phyloP scores from a whole-genome alignment of 2,113 vertebrate species.

The Tenebrosternarchus preto region DNA sequence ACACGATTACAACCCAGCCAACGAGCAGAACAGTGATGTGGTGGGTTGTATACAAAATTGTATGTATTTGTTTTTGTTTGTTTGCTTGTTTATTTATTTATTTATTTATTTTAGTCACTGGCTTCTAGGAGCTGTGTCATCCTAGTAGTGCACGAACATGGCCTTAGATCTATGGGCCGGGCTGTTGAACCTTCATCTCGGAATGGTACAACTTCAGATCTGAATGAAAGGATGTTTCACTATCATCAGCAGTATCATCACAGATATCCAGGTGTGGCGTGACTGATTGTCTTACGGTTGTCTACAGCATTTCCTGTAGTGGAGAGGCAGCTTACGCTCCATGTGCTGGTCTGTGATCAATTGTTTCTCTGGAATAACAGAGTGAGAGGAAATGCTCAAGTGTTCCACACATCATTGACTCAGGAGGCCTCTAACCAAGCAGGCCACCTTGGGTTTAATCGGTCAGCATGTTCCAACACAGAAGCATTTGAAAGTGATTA shows the following conservation, averaged over 20 bases:
- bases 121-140: background rate
- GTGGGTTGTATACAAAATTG: too few species aligned
- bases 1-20: background rate
- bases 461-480: constrained; percentile 50
- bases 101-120: background rate
- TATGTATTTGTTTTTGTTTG: too few species aligned
- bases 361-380: constrained; percentile 53
- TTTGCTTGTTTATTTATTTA: too few species aligned
- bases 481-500: constrained; percentile 72
- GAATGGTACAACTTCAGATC: constrained; percentile 2
- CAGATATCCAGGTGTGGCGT: constrained; percentile 27
- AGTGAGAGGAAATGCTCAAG: constrained; percentile 54
- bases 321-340: constrained; percentile 34
- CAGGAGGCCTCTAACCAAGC: constrained; percentile 41
- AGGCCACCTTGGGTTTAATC: constrained; percentile 40
- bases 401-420: constrained; percentile 54
- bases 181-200: background rate
- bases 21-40: background rate
- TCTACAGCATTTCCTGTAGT: constrained; percentile 54
- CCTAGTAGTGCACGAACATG: background rate
- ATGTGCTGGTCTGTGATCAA: constrained; percentile 52
- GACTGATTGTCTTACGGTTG: constrained; percentile 40
- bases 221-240: constrained; percentile 5
- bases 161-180: constrained; percentile 15
- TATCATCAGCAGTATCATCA: constrained; percentile 38